Base-by-base conservation (phyloP, 2,797 vertebrate genomes). In the Tapera naevia region DNA sequence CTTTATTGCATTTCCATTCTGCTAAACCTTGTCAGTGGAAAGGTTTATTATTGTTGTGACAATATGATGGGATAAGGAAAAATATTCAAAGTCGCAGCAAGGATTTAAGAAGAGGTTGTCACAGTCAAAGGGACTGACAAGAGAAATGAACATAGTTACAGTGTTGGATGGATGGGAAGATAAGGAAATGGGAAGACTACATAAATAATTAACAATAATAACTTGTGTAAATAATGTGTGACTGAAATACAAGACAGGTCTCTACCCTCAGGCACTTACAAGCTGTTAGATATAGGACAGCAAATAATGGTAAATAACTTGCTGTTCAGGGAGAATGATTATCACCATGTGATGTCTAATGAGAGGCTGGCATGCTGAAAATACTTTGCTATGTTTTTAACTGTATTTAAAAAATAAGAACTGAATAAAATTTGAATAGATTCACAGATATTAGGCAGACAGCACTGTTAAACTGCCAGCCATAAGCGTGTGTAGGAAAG, bases 141-240 rank as follows among this genome's bases (percentile, higher is more conserved):
- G 39, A 56, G 43, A 64, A 91, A 92, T 73, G 17, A 94, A 23
- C 2, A 0, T 4, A 75, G 61, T 41, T 72, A 46, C 15, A 70
- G 48, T 25, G 10, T 66, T 88, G 83, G 70, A 58, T 84, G 46
- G 23, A 72, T 5, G 14, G 25, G 25, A 81, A 86, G 48, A 76
- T 11, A 64, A 86, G 46, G n/a, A 91, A 79, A 73, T 53, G 32
- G 24, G 48, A 88, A 84, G n/a, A 13, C 17, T 78, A 13, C 45
- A 80, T 58, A 66, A 53, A 57, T 67, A 89, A 87, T 95, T 91
- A 74, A 54, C 37, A 71, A 43, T 79, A 88, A 83, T 76, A 94
- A 93, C 71, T 66, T 53, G 41, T 88, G 85, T 93, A 89, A 91
- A 94, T 81, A 94, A 67, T 10, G 6, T 78, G 66, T 81, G 82